Percentiles rank a stretch among this genome's conserved stretches.
phyloP scores from a whole-genome alignment of 2,113 vertebrate species.

The Mirza zaza region DNA sequence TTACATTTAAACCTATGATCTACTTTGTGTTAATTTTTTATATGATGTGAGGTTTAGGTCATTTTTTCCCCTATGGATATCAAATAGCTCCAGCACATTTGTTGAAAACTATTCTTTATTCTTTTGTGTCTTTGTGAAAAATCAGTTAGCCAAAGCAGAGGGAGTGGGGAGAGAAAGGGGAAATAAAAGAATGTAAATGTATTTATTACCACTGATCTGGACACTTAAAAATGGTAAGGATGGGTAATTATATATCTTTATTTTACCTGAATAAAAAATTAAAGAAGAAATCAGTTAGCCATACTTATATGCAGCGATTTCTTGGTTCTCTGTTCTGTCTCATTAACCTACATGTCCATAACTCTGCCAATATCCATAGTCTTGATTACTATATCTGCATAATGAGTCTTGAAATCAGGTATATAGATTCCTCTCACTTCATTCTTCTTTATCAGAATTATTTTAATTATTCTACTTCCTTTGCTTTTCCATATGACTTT shows the following conservation, averaged over 20 bases:
- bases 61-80: neutral
- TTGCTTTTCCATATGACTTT: neutral
- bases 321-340: neutral
- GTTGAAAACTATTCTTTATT: neutral
- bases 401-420: neutral
- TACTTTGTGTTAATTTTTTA: slow-evolving; percentile 1
- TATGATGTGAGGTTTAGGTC: neutral
- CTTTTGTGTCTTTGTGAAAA: too few species aligned
- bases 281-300: neutral
- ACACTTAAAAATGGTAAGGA: too few species aligned
- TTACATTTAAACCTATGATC: neutral
- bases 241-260: too few species aligned
- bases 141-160: too few species aligned
- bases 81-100: neutral
- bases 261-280: too few species aligned
- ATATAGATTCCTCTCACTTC: neutral
- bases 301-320: neutral
- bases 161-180: too few species aligned
- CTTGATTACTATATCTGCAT: neutral
- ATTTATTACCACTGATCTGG: too few species aligned
- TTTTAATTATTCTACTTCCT: neutral
- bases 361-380: neutral
- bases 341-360: neutral
- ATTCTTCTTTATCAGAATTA: neutral
- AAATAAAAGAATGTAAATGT: too few species aligned